Evolutionary conservation across 1,140 invertebrate genomes (phyloP).

Genomic region (Brachionus angularis): DNA sequence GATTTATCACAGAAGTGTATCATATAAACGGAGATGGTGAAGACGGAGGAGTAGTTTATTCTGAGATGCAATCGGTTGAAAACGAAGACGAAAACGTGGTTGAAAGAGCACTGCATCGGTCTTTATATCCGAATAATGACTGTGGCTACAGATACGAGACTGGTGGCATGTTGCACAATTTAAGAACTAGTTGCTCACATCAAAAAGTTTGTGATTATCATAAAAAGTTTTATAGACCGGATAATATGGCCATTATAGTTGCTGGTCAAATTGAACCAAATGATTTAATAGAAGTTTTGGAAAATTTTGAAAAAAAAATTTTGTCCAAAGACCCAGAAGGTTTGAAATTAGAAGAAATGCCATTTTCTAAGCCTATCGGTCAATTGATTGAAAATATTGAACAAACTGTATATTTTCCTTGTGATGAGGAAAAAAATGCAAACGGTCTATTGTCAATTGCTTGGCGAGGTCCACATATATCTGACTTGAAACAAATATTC

Average conservation of each 20-base stretch:
- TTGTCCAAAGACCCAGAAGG: conserved; percentile 63
- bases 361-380: conserved; percentile 59
- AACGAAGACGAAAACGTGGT: conserved; percentile 69
- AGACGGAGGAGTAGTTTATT: conserved; percentile 85
- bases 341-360: not conserved
- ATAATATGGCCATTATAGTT: conserved; percentile 79
- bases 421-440: conserved; percentile 69
- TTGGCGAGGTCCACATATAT: conserved; percentile 70
- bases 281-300: conserved; percentile 70
- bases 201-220: conserved; percentile 72
- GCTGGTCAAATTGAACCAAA: conserved; percentile 72
- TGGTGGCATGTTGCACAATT: conserved; percentile 76
- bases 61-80: conserved; percentile 82
- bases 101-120: conserved; percentile 64
- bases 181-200: conserved; percentile 59
- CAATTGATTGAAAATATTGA: conserved; percentile 62
- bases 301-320: conserved; percentile 73
- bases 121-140: conserved; percentile 69
- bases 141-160: conserved; percentile 79
- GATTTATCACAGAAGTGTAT: conserved; percentile 82
- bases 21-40: conserved; percentile 76
- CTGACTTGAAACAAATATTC: conserved; percentile 59
- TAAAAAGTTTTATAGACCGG: conserved; percentile 78
- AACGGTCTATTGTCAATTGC: conserved; percentile 74
- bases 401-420: conserved; percentile 66